A percentile compares a stretch with the other conserved stretches of the same genome.
Conservation (phyloP, 2,113 vertebrate genomes). For the Corvus hawaiiensis region DNA sequence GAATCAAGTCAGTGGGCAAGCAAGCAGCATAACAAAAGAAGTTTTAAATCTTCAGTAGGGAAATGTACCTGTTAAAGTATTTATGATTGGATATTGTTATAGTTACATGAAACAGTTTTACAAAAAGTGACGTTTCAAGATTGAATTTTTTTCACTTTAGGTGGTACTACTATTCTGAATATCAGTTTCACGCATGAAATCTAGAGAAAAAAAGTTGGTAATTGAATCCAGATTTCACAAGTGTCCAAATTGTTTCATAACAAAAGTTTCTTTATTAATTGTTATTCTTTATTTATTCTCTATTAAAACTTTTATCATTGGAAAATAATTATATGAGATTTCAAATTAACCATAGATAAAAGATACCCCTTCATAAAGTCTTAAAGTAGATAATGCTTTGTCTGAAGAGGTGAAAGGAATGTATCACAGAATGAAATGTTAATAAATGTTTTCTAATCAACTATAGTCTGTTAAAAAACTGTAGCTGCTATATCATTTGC, state of each 20-base stretch:
- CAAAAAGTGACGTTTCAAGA: not conserved
- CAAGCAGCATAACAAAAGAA: not conserved
- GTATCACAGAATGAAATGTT: not conserved
- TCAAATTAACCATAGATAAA: not conserved
- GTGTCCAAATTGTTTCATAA: not conserved
- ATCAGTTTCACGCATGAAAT: not conserved
- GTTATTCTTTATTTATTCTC: not conserved
- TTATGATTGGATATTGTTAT: not conserved
- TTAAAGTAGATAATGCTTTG: not conserved
- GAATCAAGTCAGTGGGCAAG: not conserved
- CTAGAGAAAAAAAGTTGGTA: not conserved
- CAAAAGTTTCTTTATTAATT: not conserved
- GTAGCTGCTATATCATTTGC: not conserved
- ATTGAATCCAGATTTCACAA: not conserved
- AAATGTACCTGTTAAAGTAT: not conserved
- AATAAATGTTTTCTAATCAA: not conserved
- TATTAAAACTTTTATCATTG: not conserved
- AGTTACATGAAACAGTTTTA: not conserved
- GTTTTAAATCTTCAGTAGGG: not conserved
- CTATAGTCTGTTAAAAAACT: not conserved
- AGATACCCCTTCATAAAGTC: not conserved
- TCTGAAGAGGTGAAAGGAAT: not conserved
- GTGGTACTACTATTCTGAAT: not conserved
- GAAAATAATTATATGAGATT: not conserved
- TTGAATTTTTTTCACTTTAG: not conserved